phyloP scores from a whole-genome alignment of 1,140 invertebrate species.

The Lucilia cuprina region DNA sequence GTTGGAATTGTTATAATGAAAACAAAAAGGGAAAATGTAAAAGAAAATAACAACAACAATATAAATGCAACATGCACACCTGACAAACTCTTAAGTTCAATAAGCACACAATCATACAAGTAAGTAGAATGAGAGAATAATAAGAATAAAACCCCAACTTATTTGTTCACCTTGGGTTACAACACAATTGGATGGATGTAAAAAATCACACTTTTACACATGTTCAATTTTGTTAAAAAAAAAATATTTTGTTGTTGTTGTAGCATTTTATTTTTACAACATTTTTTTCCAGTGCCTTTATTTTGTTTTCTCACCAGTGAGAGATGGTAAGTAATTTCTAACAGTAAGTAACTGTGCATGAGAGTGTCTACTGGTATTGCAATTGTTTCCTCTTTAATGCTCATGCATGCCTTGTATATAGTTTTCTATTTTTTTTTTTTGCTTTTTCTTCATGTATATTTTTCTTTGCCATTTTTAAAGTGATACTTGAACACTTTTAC shows the following conservation, averaged over 20 bases:
- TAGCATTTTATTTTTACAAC: background rate
- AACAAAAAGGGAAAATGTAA: background rate
- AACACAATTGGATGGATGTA: background rate
- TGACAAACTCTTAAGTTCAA: background rate
- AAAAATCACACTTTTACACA: constrained; percentile 2
- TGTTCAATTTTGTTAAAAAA: background rate
- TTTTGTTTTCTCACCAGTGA: too few relatives aligned
- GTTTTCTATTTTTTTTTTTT: background rate
- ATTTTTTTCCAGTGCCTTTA: background rate
- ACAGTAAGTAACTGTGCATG: background rate
- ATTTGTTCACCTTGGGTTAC: constrained; percentile 7
- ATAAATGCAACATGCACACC: background rate
- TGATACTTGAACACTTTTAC: constrained; percentile 16
- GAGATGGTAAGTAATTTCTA: background rate
- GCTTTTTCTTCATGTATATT: background rate
- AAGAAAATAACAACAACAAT: background rate
- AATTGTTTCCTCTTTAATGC: background rate
- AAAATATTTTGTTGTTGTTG: too few relatives aligned
- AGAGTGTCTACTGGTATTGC: background rate
- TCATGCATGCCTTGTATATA: background rate
- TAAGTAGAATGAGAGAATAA: background rate
- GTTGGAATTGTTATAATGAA: background rate
- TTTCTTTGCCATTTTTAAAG: constrained; percentile 11
- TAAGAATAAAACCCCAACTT: constrained; percentile 1
- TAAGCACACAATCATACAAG: background rate